Evolutionary conservation across 2,888 invertebrate genomes (phyloP).

Genomic region (Ophion ellenae): DNA sequence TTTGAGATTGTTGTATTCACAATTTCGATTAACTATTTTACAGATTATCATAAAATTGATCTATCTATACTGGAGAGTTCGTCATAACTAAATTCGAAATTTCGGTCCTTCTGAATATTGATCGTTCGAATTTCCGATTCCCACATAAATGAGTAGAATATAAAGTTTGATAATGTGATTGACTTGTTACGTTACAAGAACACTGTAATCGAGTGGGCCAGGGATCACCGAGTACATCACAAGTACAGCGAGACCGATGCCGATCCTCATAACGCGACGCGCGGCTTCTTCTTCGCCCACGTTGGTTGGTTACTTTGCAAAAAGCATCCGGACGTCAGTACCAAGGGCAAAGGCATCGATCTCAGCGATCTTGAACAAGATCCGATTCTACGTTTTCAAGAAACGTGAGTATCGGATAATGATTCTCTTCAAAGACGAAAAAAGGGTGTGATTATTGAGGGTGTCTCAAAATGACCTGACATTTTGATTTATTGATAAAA

Average conservation of each 20-base stretch:
- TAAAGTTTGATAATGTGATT: neutral
- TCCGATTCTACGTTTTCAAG: slow-evolving; percentile 94
- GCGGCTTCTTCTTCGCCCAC: slow-evolving; percentile 98
- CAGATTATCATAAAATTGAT: too few species aligned
- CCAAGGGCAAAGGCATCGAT: slow-evolving; percentile 94
- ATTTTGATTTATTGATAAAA: too few species aligned
- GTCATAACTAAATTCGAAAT: too few species aligned
- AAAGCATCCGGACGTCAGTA: slow-evolving; percentile 95
- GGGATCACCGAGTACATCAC: slow-evolving; percentile 93
- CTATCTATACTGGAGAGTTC: too few species aligned
- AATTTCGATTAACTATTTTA: too few species aligned
- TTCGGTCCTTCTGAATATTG: too few species aligned
- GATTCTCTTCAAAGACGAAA: neutral
- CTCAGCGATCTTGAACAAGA: slow-evolving; percentile 93
- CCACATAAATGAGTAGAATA: neutral
- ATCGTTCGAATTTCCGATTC: too few species aligned
- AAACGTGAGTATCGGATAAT: slow-evolving; percentile 87
- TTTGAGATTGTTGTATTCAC: too few species aligned
- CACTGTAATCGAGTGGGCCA: slow-evolving; percentile 91
- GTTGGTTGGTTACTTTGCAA: slow-evolving; percentile 96
- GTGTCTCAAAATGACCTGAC: neutral
- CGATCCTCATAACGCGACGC: slow-evolving; percentile 95
- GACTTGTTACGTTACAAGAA: slow-evolving; percentile 84
- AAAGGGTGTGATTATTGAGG: neutral
- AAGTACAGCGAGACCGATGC: slow-evolving; percentile 97